Percentiles rank a stretch among this genome's conserved stretches.
phyloP scores from a whole-genome alignment of 2,888 invertebrate species.

The Eupelmus urozonus region DNA sequence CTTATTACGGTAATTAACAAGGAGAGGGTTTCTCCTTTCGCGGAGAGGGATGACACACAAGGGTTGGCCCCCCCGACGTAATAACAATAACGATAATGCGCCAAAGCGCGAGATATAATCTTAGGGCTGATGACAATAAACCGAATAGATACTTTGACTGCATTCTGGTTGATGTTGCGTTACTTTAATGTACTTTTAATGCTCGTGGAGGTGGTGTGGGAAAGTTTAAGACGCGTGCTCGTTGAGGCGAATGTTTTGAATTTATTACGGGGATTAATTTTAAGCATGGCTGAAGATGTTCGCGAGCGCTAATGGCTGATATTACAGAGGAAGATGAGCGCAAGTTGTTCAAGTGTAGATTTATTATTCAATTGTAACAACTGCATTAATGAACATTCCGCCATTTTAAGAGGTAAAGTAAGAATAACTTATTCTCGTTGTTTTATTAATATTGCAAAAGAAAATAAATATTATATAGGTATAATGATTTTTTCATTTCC shows the following conservation, averaged over 20 bases:
- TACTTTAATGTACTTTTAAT: constrained; percentile 57
- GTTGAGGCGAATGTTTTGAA: not conserved
- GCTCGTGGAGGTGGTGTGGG: not conserved
- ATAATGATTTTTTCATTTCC: too few species aligned
- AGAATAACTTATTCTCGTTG: too few species aligned
- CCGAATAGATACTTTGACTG: constrained; percentile 37
- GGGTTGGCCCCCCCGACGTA: not conserved
- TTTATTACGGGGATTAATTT: constrained; percentile 51
- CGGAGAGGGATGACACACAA: not conserved
- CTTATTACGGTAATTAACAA: constrained; percentile 60
- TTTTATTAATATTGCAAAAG: too few species aligned
- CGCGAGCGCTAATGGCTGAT: constrained; percentile 1
- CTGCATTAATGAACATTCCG: too few species aligned
- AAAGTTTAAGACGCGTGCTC: not conserved
- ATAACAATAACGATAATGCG: constrained; percentile 39
- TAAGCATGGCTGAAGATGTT: constrained; percentile 7
- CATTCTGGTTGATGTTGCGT: not conserved
- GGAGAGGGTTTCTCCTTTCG: too few species aligned
- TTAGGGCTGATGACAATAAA: constrained; percentile 46
- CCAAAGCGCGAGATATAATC: constrained; percentile 28
- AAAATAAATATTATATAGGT: too few species aligned
- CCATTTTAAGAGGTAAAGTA: too few species aligned
- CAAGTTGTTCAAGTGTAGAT: too few species aligned
- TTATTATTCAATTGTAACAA: too few species aligned
- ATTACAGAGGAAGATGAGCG: too few species aligned